These are phyloP conservation scores for Capromys pilorides DNA, from an alignment of 2,797 vertebrate genomes.

Conservation along the genomic window DNA sequence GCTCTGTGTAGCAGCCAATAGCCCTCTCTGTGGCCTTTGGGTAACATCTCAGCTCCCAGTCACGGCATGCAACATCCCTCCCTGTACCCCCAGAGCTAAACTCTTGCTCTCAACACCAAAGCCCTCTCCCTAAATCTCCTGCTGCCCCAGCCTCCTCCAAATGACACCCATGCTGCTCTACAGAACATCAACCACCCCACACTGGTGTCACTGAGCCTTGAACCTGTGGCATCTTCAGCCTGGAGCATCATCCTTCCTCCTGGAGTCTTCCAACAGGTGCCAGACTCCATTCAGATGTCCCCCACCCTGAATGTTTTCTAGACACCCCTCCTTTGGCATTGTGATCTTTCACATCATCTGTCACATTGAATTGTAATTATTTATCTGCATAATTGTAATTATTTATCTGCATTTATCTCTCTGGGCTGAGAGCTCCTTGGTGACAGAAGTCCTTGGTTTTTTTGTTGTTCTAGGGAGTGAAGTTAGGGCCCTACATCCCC, in stretches of 20 bases:
- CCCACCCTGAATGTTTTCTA: background rate
- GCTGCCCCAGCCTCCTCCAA: background rate
- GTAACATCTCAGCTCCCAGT: background rate
- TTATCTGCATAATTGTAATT: background rate
- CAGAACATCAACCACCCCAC: background rate
- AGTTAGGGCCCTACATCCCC: background rate
- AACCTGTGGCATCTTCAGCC: background rate
- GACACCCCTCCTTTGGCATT: background rate
- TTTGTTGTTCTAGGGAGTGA: background rate
- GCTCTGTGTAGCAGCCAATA: background rate
- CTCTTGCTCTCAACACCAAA: background rate
- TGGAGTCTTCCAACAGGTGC: background rate
- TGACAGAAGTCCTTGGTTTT: background rate
- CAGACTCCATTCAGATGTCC: background rate
- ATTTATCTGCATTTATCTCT: background rate
- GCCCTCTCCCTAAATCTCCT: background rate
- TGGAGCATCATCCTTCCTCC: background rate
- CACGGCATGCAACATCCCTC: background rate
- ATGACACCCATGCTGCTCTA: background rate
- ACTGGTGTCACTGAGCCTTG: background rate
- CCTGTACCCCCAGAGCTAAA: background rate
- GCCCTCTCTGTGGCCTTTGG: background rate
- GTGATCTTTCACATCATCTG: background rate
- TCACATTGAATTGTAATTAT: background rate
- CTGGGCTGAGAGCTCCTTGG: background rate